These are phyloP conservation scores for Anhinga rufa DNA, from an alignment of 2,113 vertebrate species.

Conservation along the genomic window DNA sequence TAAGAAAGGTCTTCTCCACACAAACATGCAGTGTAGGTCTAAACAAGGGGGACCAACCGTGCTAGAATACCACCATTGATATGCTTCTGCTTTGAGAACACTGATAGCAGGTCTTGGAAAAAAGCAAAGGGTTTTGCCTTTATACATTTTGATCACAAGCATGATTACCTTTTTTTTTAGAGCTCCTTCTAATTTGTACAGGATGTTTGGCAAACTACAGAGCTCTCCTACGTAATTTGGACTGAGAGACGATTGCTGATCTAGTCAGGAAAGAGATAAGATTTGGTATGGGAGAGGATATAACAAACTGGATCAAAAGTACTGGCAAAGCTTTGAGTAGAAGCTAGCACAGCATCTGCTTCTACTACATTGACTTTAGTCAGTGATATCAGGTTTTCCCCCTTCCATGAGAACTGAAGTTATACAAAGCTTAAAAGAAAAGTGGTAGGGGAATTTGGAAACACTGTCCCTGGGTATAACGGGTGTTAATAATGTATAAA, in stretches of 20 bases:
- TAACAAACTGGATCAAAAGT: not conserved
- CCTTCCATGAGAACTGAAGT: not conserved
- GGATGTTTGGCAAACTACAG: not conserved
- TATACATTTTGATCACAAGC: not conserved
- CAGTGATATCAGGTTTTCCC: not conserved
- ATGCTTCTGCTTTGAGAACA: not conserved
- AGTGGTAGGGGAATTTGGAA: not conserved
- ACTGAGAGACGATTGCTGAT: not conserved
- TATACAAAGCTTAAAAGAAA: not conserved
- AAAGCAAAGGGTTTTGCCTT: not conserved
- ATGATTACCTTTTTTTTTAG: not conserved
- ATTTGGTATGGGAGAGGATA: not conserved
- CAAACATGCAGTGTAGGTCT: rapidly evolving
- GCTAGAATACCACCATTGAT: not conserved
- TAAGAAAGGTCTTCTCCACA: not conserved
- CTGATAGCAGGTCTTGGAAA: not conserved
- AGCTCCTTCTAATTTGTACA: not conserved
- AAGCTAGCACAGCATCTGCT: not conserved
- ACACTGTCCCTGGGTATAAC: not conserved
- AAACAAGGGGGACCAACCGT: rapidly evolving
- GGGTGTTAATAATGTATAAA: not conserved
- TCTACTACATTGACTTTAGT: not conserved
- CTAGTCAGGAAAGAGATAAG: not conserved
- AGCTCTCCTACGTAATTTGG: not conserved
- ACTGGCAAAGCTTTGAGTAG: not conserved